phyloP scores from a whole-genome alignment of 1,140 invertebrate species.

The Drosophila gunungcola region DNA sequence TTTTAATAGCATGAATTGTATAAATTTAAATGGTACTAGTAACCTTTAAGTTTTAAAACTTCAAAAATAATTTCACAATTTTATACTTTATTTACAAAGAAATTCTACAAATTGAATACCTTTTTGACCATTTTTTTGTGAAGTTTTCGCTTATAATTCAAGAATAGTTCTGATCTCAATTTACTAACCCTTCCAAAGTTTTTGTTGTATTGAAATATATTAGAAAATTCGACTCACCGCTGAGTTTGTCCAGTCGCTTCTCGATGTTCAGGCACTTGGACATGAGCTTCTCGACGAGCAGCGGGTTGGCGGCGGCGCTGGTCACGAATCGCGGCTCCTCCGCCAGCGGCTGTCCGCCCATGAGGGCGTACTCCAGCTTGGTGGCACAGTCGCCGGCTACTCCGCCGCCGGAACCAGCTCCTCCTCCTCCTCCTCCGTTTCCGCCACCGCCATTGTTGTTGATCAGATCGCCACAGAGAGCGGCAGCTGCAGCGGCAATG shows the following conservation, averaged over 20 bases:
- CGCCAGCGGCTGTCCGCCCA: constrained; percentile 55
- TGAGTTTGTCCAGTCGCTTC: constrained; percentile 61
- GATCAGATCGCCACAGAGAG: constrained; percentile 66
- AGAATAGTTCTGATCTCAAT: no score
- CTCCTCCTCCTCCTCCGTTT: constrained; percentile 11
- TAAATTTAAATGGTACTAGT: no score
- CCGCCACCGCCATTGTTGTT: constrained; percentile 48
- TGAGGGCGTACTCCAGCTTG: constrained; percentile 49
- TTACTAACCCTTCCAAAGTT: no score
- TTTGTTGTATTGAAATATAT: background rate
- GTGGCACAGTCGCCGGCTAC: constrained; percentile 31
- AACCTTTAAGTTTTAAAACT: no score
- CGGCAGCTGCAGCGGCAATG: constrained; percentile 45
- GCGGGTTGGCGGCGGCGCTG: constrained; percentile 77
- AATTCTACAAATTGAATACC: no score
- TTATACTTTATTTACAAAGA: no score
- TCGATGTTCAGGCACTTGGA: constrained; percentile 77
- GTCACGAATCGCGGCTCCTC: constrained; percentile 75
- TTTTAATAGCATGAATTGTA: no score
- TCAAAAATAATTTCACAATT: no score
- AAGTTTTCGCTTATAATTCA: no score
- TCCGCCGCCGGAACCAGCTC: constrained; percentile 17
- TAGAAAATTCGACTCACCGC: constrained; percentile 52
- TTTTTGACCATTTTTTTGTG: background rate
- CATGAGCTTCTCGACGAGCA: constrained; percentile 81